Base-by-base conservation (phyloP, 2,113 vertebrate genomes). In the Chaenogobius annularis region DNA sequence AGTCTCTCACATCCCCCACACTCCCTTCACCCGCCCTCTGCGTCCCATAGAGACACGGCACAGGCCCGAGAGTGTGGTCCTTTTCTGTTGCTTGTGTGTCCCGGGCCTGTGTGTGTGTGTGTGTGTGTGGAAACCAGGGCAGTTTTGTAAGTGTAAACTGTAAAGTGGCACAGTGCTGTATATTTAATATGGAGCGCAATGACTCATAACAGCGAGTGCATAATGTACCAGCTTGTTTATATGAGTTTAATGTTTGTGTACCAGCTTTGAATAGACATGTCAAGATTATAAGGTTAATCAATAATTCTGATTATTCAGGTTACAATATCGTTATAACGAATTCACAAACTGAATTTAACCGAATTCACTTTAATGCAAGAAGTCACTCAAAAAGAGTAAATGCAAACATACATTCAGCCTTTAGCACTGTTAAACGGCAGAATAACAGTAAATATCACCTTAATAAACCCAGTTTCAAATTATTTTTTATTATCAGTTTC, bases 1-100 rank as follows among this genome's bases (percentile, higher is more conserved):
- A 89, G 91, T 89, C 92, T 91, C 91, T 93, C 92, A 92, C 87
- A 66, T 90, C 89, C 72, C 62, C 77, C 82, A 70, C 76, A 88
- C 83, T 61, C 82, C 64, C 56, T 83, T 84, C 73, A 9, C 83
- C 79, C 80, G 80, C 55, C 55, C 10, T n/a, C 52, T 10, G n/a
- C 10, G 8, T 3, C n/a, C 52, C 52, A 22, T 11, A 22, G 52
- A 55, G 52, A 55, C 8, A 79, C 79, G 78, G 81, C 31, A 67
- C 20, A 47, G 31, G 63, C 66, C 47, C 48, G 65, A 71, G 73
- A 50, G 74, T 58, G 70, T 46, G 44, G 44, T n/a, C n/a, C n/a
- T n/a, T n/a, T n/a, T n/a, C n/a, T n/a, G n/a, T n/a, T n/a, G n/a
- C n/a, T n/a, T 44, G 43, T 8, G 7, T 10, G 40, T 55, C 37